These are phyloP conservation scores for Araneus ventricosus DNA, from an alignment of 1,140 invertebrate species.

Conservation along the genomic window DNA sequence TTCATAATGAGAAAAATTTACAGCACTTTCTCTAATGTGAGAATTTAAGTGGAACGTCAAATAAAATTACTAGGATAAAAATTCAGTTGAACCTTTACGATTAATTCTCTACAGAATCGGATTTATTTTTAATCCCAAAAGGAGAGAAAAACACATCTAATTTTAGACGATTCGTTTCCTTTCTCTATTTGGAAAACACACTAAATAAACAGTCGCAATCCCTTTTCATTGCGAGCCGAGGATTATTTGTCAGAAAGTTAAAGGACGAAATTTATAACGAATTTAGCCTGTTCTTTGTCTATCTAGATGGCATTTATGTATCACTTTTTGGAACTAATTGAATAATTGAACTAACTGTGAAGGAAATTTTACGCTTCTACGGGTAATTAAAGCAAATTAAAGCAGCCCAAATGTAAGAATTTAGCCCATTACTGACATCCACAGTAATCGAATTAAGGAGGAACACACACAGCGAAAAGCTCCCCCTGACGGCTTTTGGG, in stretches of 20 bases:
- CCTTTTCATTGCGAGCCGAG: neutral
- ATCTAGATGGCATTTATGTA: slow-evolving; percentile 55
- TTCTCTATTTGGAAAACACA: neutral
- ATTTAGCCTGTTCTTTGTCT: slow-evolving; percentile 54
- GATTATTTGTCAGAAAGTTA: neutral
- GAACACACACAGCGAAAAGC: slow-evolving; percentile 41
- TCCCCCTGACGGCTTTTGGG: slow-evolving; percentile 31
- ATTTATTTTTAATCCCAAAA: neutral
- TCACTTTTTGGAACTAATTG: slow-evolving; percentile 66
- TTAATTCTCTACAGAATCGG: neutral
- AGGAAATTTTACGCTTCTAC: slow-evolving; percentile 69
- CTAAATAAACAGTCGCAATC: neutral
- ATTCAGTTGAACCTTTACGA: neutral
- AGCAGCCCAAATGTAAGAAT: slow-evolving; percentile 61
- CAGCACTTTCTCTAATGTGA: no score
- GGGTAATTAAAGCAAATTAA: slow-evolving; percentile 72
- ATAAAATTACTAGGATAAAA: no score
- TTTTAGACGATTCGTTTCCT: neutral
- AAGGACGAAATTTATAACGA: slow-evolving; percentile 39
- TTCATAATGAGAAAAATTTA: no score
- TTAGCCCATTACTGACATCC: slow-evolving; percentile 65
- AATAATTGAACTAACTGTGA: slow-evolving; percentile 71
- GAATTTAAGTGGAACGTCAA: no score
- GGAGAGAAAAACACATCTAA: neutral
- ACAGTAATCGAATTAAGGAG: slow-evolving; percentile 65